Conservation (phyloP, 1,140 invertebrate species). For the Drosophila pseudoobscura region DNA sequence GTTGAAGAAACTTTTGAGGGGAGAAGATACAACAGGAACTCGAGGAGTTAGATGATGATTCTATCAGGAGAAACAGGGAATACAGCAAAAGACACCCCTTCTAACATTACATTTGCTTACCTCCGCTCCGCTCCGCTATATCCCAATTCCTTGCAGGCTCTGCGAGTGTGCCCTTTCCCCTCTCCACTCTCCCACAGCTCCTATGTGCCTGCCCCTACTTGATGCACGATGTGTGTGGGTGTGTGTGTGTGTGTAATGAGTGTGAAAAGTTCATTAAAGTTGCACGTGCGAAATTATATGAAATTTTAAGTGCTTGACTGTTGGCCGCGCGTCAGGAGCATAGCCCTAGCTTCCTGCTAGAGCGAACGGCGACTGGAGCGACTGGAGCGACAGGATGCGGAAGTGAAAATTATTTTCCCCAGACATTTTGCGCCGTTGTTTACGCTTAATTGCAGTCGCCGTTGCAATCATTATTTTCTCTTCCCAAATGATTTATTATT, state of each 20-base stretch:
- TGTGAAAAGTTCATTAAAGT: slow-evolving; percentile 79
- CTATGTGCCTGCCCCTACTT: slow-evolving; percentile 1
- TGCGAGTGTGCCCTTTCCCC: no score
- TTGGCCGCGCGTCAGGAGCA: slow-evolving; percentile 26
- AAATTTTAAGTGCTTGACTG: slow-evolving; percentile 68
- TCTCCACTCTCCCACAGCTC: no score
- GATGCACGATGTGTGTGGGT: slow-evolving; percentile 13
- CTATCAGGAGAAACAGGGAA: no score
- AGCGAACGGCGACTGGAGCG: background rate
- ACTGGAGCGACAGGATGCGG: slow-evolving; percentile 11
- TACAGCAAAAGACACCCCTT: no score
- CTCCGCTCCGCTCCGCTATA: no score
- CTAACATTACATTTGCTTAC: no score
- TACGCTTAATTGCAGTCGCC: slow-evolving; percentile 51
- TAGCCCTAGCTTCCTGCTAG: slow-evolving; percentile 28
- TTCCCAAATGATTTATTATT: slow-evolving; percentile 53
- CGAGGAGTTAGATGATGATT: no score
- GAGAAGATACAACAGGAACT: no score
- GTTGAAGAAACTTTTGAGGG: no score
- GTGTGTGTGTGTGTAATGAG: slow-evolving; percentile 64
- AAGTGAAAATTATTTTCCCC: slow-evolving; percentile 59
- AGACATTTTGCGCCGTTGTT: slow-evolving; percentile 43
- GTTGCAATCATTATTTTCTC: slow-evolving; percentile 57
- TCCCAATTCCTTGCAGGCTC: no score
- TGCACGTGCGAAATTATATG: slow-evolving; percentile 75